Conservation (phyloP, 2,888 invertebrate species). For the Tetranychus piercei region DNA sequence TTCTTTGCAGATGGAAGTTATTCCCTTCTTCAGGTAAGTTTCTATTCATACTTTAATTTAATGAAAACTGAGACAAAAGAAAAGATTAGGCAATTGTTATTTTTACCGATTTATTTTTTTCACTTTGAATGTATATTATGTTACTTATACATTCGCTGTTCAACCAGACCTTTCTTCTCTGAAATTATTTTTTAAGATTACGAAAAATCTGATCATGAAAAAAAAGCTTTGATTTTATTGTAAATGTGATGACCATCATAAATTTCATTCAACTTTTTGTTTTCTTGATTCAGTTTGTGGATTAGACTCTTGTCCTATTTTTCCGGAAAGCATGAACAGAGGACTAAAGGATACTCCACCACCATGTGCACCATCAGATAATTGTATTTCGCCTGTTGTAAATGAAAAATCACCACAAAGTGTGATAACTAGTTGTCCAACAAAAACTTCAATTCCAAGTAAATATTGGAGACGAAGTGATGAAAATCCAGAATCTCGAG, state of each 20-base stretch:
- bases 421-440: constrained; percentile 21
- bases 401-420: constrained; percentile 23
- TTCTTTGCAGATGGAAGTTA: constrained; percentile 19
- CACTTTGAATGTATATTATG: too few species aligned
- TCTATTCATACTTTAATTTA: too few species aligned
- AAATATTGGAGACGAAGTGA: constrained; percentile 22
- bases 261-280: too few species aligned
- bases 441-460: constrained; percentile 21
- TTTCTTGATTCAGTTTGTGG: neutral
- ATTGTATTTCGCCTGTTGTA: constrained; percentile 21
- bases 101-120: too few species aligned
- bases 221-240: too few species aligned
- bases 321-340: constrained; percentile 18
- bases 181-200: too few species aligned
- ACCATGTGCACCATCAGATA: constrained; percentile 18
- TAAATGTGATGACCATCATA: too few species aligned
- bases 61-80: too few species aligned
- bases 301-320: constrained; percentile 21
- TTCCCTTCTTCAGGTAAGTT: constrained; percentile 15
- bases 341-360: constrained; percentile 19
- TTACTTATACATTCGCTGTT: too few species aligned
- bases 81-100: too few species aligned
- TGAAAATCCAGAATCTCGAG: constrained; percentile 4
- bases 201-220: too few species aligned
- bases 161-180: too few species aligned